Conservation (phyloP, 2,797 vertebrate species). For the Xerus rutilus region DNA sequence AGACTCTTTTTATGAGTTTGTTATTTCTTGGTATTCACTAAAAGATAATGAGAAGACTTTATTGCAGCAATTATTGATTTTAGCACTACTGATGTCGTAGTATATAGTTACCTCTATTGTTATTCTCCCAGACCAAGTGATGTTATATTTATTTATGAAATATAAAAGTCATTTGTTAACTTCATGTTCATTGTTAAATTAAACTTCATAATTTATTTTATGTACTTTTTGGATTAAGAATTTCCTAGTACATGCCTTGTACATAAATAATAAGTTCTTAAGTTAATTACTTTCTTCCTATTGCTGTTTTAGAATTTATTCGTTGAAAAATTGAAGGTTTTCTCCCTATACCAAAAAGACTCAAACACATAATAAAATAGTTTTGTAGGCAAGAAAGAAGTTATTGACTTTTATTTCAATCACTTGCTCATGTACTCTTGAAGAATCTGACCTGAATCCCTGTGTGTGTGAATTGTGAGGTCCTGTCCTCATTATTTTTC, state of each 20-base stretch:
- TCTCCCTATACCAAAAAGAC: not conserved
- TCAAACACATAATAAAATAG: not conserved
- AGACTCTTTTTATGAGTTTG: not conserved
- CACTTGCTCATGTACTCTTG: not conserved
- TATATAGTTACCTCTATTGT: not conserved
- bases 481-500: not conserved
- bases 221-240: not conserved
- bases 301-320: not conserved
- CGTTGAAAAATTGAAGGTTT: not conserved
- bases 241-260: not conserved
- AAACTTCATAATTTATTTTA: not conserved
- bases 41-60: not conserved
- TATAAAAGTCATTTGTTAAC: not conserved
- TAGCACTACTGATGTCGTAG: not conserved
- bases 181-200: not conserved
- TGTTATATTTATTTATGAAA: conserved; percentile 20
- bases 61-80: not conserved
- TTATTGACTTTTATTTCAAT: not conserved
- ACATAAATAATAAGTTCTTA: not conserved
- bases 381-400: not conserved
- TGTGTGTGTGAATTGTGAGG: not conserved
- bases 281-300: conserved; percentile 2
- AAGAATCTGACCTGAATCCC: not conserved
- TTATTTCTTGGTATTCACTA: conserved; percentile 14
- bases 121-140: not conserved